Percentiles rank a stretch among this genome's conserved stretches.
Evolutionary conservation across 2,797 vertebrate species (phyloP).

Genomic region (Cryptoblepharus egeriae): DNA sequence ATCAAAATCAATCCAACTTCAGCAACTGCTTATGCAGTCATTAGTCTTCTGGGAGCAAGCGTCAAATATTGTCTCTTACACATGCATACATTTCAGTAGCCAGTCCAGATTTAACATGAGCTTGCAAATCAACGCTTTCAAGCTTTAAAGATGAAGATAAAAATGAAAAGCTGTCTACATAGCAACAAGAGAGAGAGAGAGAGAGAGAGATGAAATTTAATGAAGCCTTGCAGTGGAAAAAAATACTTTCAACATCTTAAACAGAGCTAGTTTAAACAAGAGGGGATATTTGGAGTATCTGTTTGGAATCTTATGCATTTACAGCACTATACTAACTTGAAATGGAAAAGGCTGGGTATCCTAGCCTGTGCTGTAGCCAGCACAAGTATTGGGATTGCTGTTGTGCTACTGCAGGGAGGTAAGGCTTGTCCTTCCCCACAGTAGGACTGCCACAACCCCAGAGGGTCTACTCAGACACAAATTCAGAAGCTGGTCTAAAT

Average conservation of each 20-base stretch:
- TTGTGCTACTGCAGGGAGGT: no score
- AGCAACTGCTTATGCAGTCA: no score
- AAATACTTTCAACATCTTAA: slow-evolving; percentile 4
- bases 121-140: not conserved
- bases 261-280: not conserved
- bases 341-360: no score
- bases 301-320: slow-evolving; percentile 4
- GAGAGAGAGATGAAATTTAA: not conserved
- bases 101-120: not conserved
- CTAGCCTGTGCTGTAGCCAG: no score
- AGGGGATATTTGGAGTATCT: not conserved
- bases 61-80: not conserved
- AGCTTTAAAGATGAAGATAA: slow-evolving; percentile 6
- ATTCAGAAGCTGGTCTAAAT: no score
- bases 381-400: no score
- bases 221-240: not conserved
- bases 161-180: slow-evolving; percentile 4
- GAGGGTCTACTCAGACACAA: no score
- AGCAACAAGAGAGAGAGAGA: not conserved
- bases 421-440: no score
- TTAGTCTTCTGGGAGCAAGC: not conserved
- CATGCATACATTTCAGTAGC: not conserved
- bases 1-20: not conserved
- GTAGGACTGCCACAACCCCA: no score
- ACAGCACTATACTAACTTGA: no score